Evolutionary conservation across 2,888 invertebrate species (phyloP).

Genomic region (Drosophila pseudotakahashii): DNA sequence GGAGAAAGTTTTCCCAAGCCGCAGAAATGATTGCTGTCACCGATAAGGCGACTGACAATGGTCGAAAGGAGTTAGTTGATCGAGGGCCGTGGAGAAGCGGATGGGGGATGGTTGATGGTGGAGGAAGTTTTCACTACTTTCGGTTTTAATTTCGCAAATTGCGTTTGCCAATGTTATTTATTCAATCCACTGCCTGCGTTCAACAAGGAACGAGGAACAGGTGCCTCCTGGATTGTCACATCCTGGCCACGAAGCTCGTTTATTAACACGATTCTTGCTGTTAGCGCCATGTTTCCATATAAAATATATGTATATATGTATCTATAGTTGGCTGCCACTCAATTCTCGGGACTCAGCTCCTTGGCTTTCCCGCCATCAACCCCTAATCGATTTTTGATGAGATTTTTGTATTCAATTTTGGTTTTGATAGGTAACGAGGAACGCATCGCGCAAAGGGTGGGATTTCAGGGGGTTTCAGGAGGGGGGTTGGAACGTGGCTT

Average conservation of each 20-base stretch:
- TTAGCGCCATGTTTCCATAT: slow-evolving; percentile 41
- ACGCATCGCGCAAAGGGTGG: slow-evolving; percentile 40
- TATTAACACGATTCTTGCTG: slow-evolving; percentile 62
- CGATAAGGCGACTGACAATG: slow-evolving; percentile 52
- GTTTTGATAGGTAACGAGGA: slow-evolving; percentile 63
- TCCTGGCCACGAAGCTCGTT: slow-evolving; percentile 45
- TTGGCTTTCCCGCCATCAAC: not conserved
- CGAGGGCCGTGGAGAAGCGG: not conserved
- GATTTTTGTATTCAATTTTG: slow-evolving; percentile 77
- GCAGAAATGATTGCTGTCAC: slow-evolving; percentile 55
- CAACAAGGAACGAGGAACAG: not conserved
- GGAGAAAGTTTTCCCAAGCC: slow-evolving; percentile 56
- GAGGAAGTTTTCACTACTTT: slow-evolving; percentile 51
- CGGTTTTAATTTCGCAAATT: slow-evolving; percentile 72
- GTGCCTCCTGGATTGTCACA: slow-evolving; percentile 9
- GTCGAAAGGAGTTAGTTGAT: slow-evolving; percentile 3
- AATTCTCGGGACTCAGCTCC: not conserved
- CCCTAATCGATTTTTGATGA: slow-evolving; percentile 78
- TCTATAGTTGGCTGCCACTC: slow-evolving; percentile 30
- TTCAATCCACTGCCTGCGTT: slow-evolving; percentile 44
- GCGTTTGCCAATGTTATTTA: slow-evolving; percentile 59
- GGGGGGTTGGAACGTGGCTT: not conserved
- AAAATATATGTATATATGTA: slow-evolving; percentile 14
- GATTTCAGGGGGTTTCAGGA: not conserved
- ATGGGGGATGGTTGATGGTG: not conserved